Base-by-base conservation (phyloP, 2,113 vertebrate species). In the Chelonoidis abingdonii region DNA sequence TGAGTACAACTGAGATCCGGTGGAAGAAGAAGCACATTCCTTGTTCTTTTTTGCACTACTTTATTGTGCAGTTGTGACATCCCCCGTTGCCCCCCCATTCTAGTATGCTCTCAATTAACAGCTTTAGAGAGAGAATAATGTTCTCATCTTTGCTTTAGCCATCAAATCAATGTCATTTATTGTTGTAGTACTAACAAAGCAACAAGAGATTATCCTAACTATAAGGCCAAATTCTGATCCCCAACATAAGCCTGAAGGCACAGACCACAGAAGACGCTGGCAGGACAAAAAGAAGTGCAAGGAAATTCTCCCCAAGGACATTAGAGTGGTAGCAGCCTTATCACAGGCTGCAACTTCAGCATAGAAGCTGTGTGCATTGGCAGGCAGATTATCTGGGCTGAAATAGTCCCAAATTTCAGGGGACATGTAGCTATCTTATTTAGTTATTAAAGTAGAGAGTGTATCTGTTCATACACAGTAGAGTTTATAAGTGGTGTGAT, bases 161-260 rank as follows among this genome's bases (percentile, higher is more conserved):
- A 93, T 91, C 89, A n/a, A 86, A 85, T 89, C 35, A 35, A 90
- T 85, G 29, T 47, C 1, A 88, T 92, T 94, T 75, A 59, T 59
- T 93, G 41, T n/a, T 86, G n/a, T 89, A 79, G 35, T 56, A 41
- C 4, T 54, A n/a, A 44, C 21, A 72, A 62, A 80, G 57, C n/a
- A 82, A 56, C 10, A n/a, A 90, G 81, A 92, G 91, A 92, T 4
- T 53, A 49, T 69, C 44, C 59, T 65, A 44, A 53, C 11, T 50
- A 44, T 13, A 79, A 47, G 14, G 54, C 50, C 50, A 79, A 87
- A 93, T 65, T 87, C 78, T 11, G 76, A 29, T 62, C 17, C 22
- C 5, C 1, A 3, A 72, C 72, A 78, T 38, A 88, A 91, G 8
- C 10, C 27, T 84, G 59, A 76, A n/a, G 31, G 50, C 10, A 49